These are phyloP conservation scores for Oedothorax gibbosus DNA, from an alignment of 1,140 invertebrate genomes.

Conservation along the genomic window DNA sequence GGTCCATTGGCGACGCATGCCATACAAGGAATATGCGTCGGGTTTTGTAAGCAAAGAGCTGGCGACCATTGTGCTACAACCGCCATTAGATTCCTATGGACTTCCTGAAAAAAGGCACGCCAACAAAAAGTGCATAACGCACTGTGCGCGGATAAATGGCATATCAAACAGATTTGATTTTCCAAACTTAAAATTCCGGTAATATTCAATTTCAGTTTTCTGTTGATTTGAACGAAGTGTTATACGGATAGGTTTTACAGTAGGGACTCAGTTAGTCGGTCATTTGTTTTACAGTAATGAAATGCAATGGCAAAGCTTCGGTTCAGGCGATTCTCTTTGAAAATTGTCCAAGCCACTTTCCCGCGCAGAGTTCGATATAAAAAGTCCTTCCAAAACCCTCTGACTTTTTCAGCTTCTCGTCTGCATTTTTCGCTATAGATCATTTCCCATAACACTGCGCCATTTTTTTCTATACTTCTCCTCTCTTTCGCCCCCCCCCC, in stretches of 20 bases:
- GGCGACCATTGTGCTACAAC: constrained; percentile 48
- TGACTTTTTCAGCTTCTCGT: constrained; percentile 49
- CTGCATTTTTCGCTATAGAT: constrained; percentile 57
- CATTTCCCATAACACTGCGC: constrained; percentile 55
- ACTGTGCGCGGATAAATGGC: too few relatives aligned
- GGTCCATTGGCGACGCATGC: constrained; percentile 28
- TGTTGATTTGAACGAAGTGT: too few relatives aligned
- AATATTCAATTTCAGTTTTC: neutral
- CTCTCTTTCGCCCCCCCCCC: neutral
- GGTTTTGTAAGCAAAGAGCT: constrained; percentile 55
- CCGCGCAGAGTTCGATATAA: too few relatives aligned
- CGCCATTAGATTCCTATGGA: constrained; percentile 60
- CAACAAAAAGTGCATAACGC: too few relatives aligned
- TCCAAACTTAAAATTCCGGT: neutral
- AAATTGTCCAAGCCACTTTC: too few relatives aligned
- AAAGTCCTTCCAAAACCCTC: too few relatives aligned
- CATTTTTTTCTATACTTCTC: neutral
- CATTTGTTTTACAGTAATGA: too few relatives aligned
- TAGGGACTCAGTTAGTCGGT: too few relatives aligned
- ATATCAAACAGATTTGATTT: neutral
- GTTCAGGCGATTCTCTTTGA: too few relatives aligned
- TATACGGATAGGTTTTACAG: too few relatives aligned
- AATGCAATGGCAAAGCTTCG: too few relatives aligned
- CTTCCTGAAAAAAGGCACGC: constrained; percentile 57
- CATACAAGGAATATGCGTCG: constrained; percentile 17